These are phyloP conservation scores for Bombus huntii DNA, from an alignment of 1,140 invertebrate genomes.

Conservation along the genomic window DNA sequence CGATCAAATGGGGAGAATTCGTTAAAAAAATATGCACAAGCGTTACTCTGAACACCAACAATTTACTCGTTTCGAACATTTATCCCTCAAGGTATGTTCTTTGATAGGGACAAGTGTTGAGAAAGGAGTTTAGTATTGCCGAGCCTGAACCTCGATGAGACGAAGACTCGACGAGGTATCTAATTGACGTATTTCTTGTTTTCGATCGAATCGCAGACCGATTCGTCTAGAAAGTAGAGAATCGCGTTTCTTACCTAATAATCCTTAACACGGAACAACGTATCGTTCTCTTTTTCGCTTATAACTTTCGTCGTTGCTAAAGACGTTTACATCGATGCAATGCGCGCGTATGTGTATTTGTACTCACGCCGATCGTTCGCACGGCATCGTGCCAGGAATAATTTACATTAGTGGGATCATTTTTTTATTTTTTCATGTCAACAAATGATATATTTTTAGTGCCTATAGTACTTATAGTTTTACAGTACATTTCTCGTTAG, in stretches of 20 bases:
- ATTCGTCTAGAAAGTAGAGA: not conserved
- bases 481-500: conserved; percentile 77
- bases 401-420: conserved; percentile 45
- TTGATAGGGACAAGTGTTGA: not conserved
- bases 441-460: conserved; percentile 79
- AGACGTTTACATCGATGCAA: too few relatives aligned
- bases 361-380: not conserved
- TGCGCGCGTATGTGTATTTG: not conserved
- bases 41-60: not conserved
- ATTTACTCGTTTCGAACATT: conserved; percentile 17
- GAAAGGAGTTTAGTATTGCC: not conserved
- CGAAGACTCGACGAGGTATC: not conserved
- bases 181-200: conserved; percentile 18
- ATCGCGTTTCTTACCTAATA: too few relatives aligned
- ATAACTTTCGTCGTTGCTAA: not conserved
- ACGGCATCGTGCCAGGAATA: conserved; percentile 8
- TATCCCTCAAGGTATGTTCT: not conserved
- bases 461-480: conserved; percentile 76
- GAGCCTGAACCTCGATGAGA: too few relatives aligned
- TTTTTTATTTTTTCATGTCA: conserved; percentile 74
- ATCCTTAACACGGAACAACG: not conserved
- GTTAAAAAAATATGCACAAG: not conserved
- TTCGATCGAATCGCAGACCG: not conserved
- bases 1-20: not conserved
- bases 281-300: not conserved